A percentile compares a stretch with the other conserved stretches of the same genome.
phyloP scores from a whole-genome alignment of 2,113 vertebrate genomes.

The Motacilla alba region DNA sequence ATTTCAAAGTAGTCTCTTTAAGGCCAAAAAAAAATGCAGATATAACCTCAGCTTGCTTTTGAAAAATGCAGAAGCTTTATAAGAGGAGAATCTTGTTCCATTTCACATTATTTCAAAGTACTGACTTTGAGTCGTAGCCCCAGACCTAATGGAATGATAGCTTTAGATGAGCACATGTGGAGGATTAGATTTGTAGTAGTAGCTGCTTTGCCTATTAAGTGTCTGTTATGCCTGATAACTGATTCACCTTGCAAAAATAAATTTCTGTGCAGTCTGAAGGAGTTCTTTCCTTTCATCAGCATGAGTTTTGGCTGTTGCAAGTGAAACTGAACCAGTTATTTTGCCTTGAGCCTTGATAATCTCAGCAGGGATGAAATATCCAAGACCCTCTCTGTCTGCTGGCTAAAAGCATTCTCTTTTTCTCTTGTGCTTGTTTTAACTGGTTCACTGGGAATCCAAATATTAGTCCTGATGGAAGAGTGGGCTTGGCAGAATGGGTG shows the following conservation, averaged over 20 bases:
- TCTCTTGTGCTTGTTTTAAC: neutral
- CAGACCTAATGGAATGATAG: neutral
- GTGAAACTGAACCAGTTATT: neutral
- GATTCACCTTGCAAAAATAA: neutral
- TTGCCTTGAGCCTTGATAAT: neutral
- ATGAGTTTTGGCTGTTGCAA: neutral
- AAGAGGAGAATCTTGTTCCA: neutral
- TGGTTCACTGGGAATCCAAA: neutral
- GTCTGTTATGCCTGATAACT: neutral
- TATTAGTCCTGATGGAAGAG: neutral
- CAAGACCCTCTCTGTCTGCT: neutral
- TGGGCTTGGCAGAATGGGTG: neutral
- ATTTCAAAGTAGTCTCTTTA: neutral
- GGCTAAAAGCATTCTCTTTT: neutral
- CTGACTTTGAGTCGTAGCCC: neutral
- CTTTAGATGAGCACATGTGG: neutral
- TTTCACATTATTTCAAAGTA: neutral
- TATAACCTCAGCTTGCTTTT: neutral
- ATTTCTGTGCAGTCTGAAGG: neutral
- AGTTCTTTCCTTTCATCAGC: neutral
- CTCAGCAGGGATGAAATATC: neutral
- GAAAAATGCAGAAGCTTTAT: neutral
- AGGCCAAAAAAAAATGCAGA: neutral
- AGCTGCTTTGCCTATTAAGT: neutral
- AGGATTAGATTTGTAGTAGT: neutral